Percentiles rank a stretch among this genome's conserved stretches.
These are phyloP conservation scores for Paramormyrops hopkinsi DNA, from an alignment of 2,797 vertebrate genomes.

Conservation along the genomic window DNA sequence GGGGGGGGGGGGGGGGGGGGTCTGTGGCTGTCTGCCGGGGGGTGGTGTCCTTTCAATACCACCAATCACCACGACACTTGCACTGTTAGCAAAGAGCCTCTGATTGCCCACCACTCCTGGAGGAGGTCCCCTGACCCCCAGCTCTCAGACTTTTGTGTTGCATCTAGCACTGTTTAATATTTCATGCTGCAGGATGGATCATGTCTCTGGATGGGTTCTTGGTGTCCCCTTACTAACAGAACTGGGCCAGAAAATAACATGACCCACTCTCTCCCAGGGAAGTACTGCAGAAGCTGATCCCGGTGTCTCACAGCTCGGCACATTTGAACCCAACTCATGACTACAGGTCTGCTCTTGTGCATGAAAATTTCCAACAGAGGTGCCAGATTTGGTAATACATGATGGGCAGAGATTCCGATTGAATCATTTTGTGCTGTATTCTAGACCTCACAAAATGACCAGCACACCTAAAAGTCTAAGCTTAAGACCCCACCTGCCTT, in stretches of 20 bases:
- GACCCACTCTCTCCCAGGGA: conserved; percentile 33
- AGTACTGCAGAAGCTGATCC: conserved; percentile 20
- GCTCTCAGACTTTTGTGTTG: conserved; percentile 28
- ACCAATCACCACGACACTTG: conserved; percentile 1
- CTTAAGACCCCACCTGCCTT: neutral
- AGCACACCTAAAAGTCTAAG: neutral
- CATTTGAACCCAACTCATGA: neutral
- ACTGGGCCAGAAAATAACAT: conserved; percentile 34
- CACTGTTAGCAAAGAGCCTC: neutral
- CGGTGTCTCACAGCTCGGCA: conserved; percentile 22
- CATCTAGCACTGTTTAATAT: conserved; percentile 45
- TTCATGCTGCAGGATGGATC: conserved; percentile 43
- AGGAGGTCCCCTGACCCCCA: conserved; percentile 14
- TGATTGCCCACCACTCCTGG: conserved; percentile 20
- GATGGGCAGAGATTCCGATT: neutral
- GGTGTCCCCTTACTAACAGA: conserved; percentile 34
- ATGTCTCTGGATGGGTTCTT: conserved; percentile 39
- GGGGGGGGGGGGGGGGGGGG: neutral
- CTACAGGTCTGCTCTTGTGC: neutral
- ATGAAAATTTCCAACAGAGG: neutral
- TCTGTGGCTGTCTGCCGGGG: neutral
- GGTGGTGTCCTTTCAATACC: neutral
- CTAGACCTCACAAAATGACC: neutral
- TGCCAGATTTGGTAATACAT: neutral
- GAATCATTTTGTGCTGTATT: neutral